Evolutionary conservation across 2,888 invertebrate species (phyloP).

Genomic region (Glaucopsyche alexis): DNA sequence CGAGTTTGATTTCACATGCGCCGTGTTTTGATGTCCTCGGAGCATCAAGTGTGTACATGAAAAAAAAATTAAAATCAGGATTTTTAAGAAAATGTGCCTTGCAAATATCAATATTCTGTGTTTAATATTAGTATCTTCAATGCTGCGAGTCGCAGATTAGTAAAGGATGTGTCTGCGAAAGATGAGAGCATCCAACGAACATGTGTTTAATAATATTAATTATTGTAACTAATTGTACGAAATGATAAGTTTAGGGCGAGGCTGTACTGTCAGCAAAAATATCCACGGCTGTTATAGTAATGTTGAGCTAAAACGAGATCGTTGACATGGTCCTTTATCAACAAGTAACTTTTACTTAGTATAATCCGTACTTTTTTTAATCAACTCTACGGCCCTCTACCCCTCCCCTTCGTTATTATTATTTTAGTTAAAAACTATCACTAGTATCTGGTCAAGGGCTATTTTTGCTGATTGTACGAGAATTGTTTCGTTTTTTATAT

Average conservation of each 20-base stretch:
- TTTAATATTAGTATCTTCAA: slow-evolving; percentile 74
- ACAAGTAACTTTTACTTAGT: background rate
- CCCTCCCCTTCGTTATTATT: background rate
- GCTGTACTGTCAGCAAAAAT: background rate
- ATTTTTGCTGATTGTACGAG: slow-evolving; percentile 1
- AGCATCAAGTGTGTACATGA: slow-evolving; percentile 67
- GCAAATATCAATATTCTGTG: slow-evolving; percentile 80
- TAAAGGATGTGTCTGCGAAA: slow-evolving; percentile 36
- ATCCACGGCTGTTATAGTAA: background rate
- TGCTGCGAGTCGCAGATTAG: slow-evolving; percentile 57
- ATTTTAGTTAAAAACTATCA: background rate
- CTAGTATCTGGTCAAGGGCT: background rate
- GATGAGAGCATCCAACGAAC: slow-evolving; percentile 24
- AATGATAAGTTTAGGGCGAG: slow-evolving; percentile 29
- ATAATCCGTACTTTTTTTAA: background rate
- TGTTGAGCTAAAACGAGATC: background rate
- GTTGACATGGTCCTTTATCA: background rate
- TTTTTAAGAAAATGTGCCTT: slow-evolving; percentile 80
- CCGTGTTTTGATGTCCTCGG: slow-evolving; percentile 60
- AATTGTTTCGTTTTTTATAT: slow-evolving; percentile 11
- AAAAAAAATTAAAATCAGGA: slow-evolving; percentile 74
- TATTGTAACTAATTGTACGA: slow-evolving; percentile 30
- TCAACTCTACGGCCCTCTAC: no score
- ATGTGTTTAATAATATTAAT: slow-evolving; percentile 29
- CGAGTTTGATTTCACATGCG: slow-evolving; percentile 53